A percentile compares a stretch with the other conserved stretches of the same genome.
These are phyloP conservation scores for Oreochromis tanganicae DNA, from an alignment of 2,113 vertebrate species.

Conservation along the genomic window DNA sequence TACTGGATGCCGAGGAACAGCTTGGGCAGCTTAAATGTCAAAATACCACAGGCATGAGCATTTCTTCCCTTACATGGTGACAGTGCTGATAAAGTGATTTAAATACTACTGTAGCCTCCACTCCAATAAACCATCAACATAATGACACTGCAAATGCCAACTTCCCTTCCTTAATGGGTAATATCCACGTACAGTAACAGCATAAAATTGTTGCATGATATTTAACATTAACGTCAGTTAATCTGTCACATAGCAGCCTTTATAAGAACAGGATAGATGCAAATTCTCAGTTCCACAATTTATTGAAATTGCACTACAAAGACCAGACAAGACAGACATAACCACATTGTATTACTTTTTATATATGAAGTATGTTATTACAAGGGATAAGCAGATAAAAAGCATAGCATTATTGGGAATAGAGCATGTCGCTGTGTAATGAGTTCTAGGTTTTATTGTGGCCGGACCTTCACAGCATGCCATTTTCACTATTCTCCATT, in stretches of 20 bases:
- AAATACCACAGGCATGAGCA: background rate
- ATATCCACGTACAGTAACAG: background rate
- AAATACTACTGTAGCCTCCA: background rate
- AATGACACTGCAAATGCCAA: background rate
- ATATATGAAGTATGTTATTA: background rate
- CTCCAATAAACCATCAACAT: background rate
- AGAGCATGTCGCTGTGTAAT: background rate
- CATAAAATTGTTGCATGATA: background rate
- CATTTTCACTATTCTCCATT: background rate
- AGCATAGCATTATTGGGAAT: background rate
- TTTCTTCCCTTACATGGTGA: slow-evolving; percentile 14
- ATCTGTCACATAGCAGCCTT: background rate
- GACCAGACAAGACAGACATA: background rate
- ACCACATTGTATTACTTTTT: background rate
- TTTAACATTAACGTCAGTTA: background rate
- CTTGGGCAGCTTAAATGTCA: slow-evolving; percentile 21
- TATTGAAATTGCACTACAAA: background rate
- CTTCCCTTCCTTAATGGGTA: slow-evolving; percentile 8
- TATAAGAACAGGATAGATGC: background rate
- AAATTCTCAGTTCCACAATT: background rate
- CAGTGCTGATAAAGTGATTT: background rate
- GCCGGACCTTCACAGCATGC: background rate
- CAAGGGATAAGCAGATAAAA: no score
- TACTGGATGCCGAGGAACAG: background rate
- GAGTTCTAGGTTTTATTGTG: background rate